Percentiles rank a stretch among this genome's conserved stretches.
phyloP scores from a whole-genome alignment of 2,888 invertebrate genomes.

The Orthosia gracilis region DNA sequence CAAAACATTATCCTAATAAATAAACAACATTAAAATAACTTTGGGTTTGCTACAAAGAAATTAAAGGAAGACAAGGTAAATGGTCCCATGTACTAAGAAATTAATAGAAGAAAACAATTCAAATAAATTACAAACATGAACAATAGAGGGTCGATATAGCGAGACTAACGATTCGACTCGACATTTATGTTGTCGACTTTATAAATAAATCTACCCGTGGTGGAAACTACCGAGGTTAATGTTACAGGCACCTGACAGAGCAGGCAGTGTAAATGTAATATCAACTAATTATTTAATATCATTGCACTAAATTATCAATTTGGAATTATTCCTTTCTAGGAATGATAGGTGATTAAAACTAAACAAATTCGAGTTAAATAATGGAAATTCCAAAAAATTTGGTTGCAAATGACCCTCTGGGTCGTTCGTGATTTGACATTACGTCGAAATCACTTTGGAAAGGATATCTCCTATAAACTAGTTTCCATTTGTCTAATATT shows the following conservation, averaged over 20 bases:
- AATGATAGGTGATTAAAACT: conserved; percentile 87
- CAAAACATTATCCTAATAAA: conserved; percentile 82
- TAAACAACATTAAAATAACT: conserved; percentile 87
- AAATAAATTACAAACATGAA: conserved; percentile 81
- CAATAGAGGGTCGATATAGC: conserved; percentile 73
- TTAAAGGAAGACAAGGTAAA: conserved; percentile 87
- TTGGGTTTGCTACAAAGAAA: conserved; percentile 86
- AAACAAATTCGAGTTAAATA: conserved; percentile 87
- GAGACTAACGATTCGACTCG: conserved; percentile 62
- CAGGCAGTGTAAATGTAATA: conserved; percentile 72
- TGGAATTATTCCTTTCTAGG: conserved; percentile 88
- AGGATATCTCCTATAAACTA: conserved; percentile 45
- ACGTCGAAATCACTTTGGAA: conserved; percentile 45
- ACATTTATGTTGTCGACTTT: conserved; percentile 46
- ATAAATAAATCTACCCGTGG: conserved; percentile 75
- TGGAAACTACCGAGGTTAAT: conserved; percentile 68
- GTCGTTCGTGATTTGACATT: conserved; percentile 40
- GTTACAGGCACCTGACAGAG: conserved; percentile 61
- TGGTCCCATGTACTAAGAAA: conserved; percentile 81
- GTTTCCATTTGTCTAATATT: conserved; percentile 63
- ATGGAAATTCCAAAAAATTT: conserved; percentile 68
- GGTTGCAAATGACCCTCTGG: conserved; percentile 41
- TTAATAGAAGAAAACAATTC: conserved; percentile 74
- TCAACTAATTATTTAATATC: conserved; percentile 85
- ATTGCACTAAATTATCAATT: conserved; percentile 89